phyloP scores from a whole-genome alignment of 2,797 vertebrate species.

The Thripadectes ignobilis region DNA sequence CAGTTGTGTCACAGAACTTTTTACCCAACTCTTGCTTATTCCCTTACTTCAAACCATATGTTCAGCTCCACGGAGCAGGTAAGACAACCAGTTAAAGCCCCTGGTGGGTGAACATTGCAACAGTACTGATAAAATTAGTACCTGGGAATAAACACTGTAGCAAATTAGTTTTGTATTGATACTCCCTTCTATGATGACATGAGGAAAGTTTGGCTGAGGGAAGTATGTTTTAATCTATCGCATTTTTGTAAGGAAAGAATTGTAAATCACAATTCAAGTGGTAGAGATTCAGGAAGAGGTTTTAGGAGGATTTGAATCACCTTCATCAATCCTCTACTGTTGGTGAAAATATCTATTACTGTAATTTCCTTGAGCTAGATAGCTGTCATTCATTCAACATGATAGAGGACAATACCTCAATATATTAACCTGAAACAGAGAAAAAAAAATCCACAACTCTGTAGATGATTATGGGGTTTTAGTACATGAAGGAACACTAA shows the following conservation, averaged over 20 bases:
- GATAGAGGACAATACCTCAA: background rate
- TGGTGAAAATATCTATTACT: background rate
- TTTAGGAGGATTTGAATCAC: background rate
- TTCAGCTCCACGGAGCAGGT: background rate
- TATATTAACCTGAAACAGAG: background rate
- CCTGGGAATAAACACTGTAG: background rate
- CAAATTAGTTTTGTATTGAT: background rate
- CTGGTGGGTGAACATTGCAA: background rate
- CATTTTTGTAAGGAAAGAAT: background rate
- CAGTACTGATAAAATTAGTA: background rate
- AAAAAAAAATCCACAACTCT: background rate
- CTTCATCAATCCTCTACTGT: background rate
- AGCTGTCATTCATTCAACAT: background rate
- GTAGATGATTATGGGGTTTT: background rate
- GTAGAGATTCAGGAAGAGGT: background rate
- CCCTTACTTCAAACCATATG: background rate
- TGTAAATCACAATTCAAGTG: background rate
- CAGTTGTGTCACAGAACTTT: background rate
- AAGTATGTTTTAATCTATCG: background rate
- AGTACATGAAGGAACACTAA: background rate
- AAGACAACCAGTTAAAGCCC: background rate
- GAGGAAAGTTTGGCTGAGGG: background rate
- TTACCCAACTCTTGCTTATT: background rate
- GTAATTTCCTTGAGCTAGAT: background rate
- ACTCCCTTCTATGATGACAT: background rate